phyloP scores from a whole-genome alignment of 1,140 invertebrate genomes.

The Aphidius ervi region DNA sequence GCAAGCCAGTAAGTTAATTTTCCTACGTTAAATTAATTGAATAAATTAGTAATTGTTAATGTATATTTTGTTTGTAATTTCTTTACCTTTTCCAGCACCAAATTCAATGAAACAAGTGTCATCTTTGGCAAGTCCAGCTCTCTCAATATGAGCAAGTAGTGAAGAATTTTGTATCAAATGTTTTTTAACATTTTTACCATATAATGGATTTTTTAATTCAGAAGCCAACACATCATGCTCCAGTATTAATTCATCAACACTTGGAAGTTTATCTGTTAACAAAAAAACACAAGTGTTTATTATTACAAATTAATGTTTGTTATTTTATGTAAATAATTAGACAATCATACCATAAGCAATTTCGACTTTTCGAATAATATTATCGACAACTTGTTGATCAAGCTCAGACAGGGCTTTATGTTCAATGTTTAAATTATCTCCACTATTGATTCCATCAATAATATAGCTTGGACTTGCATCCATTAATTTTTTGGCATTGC shows the following conservation, averaged over 20 bases:
- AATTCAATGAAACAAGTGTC: slow-evolving; percentile 76
- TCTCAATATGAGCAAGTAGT: slow-evolving; percentile 61
- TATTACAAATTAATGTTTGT: slow-evolving; percentile 5
- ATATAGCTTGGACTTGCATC: slow-evolving; percentile 58
- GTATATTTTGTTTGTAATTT: not conserved
- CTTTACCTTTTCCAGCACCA: slow-evolving; percentile 78
- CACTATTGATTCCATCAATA: slow-evolving; percentile 60
- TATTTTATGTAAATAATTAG: not conserved
- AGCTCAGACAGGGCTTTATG: slow-evolving; percentile 37
- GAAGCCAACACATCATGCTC: slow-evolving; percentile 52
- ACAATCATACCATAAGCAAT: slow-evolving; percentile 37
- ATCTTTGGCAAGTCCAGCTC: slow-evolving; percentile 54
- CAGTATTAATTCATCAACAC: slow-evolving; percentile 49
- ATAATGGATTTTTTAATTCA: slow-evolving; percentile 60
- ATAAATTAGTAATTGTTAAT: slow-evolving; percentile 2
- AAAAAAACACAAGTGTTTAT: slow-evolving; percentile 14
- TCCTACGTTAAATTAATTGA: slow-evolving; percentile 50
- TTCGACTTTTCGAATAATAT: slow-evolving; percentile 42
- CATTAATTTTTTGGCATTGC: slow-evolving; percentile 62
- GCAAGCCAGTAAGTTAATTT: slow-evolving; percentile 72
- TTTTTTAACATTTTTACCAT: slow-evolving; percentile 61
- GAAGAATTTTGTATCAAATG: slow-evolving; percentile 71
- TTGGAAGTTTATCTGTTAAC: slow-evolving; percentile 38
- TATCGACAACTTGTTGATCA: slow-evolving; percentile 29
- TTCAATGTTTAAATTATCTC: slow-evolving; percentile 28